phyloP scores from a whole-genome alignment of 2,888 invertebrate genomes.

The Malthinus seriepunctatus region DNA sequence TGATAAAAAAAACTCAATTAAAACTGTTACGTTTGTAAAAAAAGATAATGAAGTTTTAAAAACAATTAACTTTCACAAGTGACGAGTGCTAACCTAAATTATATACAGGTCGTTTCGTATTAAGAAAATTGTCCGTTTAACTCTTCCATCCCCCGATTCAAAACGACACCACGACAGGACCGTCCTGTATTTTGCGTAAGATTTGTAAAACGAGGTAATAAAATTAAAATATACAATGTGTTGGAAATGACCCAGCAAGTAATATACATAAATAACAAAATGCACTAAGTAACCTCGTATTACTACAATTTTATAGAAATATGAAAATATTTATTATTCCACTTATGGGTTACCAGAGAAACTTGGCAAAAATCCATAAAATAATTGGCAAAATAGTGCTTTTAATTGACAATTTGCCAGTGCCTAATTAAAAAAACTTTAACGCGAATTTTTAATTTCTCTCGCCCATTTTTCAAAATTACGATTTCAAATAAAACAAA shows the following conservation, averaged over 20 bases:
- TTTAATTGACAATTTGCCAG: conserved; percentile 2
- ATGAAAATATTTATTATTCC: background rate
- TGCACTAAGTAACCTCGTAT: background rate
- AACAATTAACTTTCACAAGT: too few species aligned
- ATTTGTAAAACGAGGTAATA: background rate
- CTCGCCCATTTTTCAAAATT: too few species aligned
- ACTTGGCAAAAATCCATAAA: conserved; percentile 1
- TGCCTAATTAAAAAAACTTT: conserved; percentile 1
- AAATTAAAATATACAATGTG: background rate
- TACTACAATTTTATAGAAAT: conserved; percentile 4
- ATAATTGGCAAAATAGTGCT: background rate
- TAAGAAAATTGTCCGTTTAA: too few species aligned
- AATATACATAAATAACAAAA: background rate
- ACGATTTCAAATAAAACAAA: background rate
- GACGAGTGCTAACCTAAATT: too few species aligned
- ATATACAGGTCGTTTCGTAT: too few species aligned
- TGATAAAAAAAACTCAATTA: too few species aligned
- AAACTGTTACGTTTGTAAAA: too few species aligned
- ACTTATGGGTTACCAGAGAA: conserved; percentile 3
- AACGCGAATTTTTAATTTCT: background rate
- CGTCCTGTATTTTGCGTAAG: too few species aligned
- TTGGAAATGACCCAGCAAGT: background rate
- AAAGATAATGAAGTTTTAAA: too few species aligned
- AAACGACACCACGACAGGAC: too few species aligned
- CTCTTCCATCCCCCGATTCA: too few species aligned